Evolutionary conservation across 2,888 invertebrate genomes (phyloP).

Genomic region (Drosophila acutilabella): DNA sequence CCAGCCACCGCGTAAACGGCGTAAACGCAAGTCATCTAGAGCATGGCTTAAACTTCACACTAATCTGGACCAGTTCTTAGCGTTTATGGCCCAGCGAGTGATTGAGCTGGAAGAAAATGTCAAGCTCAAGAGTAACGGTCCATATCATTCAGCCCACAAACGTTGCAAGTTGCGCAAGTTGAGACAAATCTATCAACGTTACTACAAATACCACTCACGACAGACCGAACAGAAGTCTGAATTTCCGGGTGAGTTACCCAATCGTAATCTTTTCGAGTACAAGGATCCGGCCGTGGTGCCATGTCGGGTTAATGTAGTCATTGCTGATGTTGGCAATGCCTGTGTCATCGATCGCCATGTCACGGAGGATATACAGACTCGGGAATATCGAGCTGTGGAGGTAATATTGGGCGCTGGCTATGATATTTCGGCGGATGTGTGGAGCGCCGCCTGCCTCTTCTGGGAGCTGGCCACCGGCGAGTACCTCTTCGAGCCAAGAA

Average conservation of each 20-base stretch:
- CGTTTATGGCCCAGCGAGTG: conserved; percentile 15
- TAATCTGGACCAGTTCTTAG: conserved; percentile 39
- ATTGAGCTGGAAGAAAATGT: background rate
- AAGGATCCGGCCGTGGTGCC: conserved; percentile 93
- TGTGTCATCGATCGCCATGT: conserved; percentile 99
- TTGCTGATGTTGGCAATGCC: conserved; percentile 99
- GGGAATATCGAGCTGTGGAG: conserved; percentile 98
- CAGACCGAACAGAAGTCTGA: too few relatives aligned
- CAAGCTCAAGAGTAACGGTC: conserved; percentile 3
- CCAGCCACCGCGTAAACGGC: background rate
- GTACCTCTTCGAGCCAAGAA: conserved; percentile 99
- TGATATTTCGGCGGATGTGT: conserved; percentile 98
- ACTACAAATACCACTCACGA: background rate
- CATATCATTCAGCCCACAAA: background rate
- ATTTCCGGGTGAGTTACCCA: background rate
- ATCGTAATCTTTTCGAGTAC: conserved; percentile 21
- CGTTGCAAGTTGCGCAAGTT: background rate
- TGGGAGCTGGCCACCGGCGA: conserved; percentile 99
- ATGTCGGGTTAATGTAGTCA: conserved; percentile 96
- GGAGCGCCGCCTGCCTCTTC: conserved; percentile 99
- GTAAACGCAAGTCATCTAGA: conserved; percentile 22
- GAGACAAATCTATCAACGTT: background rate
- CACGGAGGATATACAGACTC: conserved; percentile 99
- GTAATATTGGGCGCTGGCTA: conserved; percentile 98
- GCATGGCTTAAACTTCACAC: conserved; percentile 26